Evolutionary conservation across 2,113 vertebrate genomes (phyloP).

Genomic region (Stigmatopora nigra): DNA sequence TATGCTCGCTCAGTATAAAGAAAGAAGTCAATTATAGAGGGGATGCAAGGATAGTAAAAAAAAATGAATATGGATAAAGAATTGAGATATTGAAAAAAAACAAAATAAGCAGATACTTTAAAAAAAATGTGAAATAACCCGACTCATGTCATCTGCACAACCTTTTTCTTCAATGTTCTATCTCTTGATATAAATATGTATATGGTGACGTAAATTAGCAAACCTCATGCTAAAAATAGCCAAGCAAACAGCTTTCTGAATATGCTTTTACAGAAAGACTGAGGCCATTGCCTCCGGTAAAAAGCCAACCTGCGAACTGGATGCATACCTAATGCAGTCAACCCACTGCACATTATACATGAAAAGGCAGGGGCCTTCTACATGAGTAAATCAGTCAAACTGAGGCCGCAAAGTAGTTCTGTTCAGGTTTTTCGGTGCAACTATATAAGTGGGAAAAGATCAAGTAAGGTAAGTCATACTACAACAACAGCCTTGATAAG

Average conservation of each 20-base stretch:
- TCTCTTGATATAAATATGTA: constrained; percentile 1
- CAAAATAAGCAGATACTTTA: background rate
- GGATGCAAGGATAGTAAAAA: background rate
- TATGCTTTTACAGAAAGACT: constrained; percentile 19
- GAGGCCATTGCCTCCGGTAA: constrained; percentile 14
- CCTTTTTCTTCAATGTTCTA: background rate
- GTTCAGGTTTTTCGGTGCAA: background rate
- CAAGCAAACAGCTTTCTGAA: constrained; percentile 17
- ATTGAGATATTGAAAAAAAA: too few species aligned
- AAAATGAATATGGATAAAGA: background rate
- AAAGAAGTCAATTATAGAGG: background rate
- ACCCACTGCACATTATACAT: background rate
- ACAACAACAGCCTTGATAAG: background rate
- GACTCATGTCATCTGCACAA: background rate
- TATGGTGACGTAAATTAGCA: background rate
- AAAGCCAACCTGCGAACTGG: constrained; percentile 7
- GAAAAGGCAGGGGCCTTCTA: background rate
- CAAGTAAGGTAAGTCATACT: background rate
- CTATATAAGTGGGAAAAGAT: background rate
- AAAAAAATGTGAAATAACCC: background rate
- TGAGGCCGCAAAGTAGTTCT: background rate
- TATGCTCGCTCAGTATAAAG: constrained; percentile 25
- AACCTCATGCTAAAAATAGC: constrained; percentile 18
- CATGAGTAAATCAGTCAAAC: constrained; percentile 1
- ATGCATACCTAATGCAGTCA: constrained; percentile 11